phyloP scores from a whole-genome alignment of 2,888 invertebrate species.

The Atethmia centrago region DNA sequence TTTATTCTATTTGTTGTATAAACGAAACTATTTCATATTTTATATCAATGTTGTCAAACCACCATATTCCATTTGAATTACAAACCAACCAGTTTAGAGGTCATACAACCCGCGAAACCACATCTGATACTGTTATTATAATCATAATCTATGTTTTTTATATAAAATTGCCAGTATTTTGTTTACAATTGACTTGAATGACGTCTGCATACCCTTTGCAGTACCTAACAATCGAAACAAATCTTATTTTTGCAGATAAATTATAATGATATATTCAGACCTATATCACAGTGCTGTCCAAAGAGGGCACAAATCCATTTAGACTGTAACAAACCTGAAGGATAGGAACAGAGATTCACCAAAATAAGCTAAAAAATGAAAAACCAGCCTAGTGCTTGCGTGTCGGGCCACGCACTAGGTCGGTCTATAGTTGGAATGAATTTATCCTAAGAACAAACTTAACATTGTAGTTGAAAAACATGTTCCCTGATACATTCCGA shows the following conservation, averaged over 20 bases:
- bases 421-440: too few relatives aligned
- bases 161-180: neutral
- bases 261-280: neutral
- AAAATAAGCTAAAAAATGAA: neutral
- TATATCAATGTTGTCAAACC: slow-evolving; percentile 3
- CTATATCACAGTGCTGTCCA: neutral
- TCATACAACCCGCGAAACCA: neutral
- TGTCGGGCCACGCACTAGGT: too few relatives aligned
- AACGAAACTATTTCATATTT: neutral
- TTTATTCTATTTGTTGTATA: neutral
- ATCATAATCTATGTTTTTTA: neutral
- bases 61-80: slow-evolving; percentile 19
- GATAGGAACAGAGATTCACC: neutral
- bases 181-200: too few relatives aligned
- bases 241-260: neutral
- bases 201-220: neutral
- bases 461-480: too few relatives aligned
- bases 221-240: too few relatives aligned
- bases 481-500: too few relatives aligned
- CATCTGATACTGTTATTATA: slow-evolving; percentile 5
- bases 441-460: too few relatives aligned
- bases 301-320: neutral
- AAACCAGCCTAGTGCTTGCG: too few relatives aligned
- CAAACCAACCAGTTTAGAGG: slow-evolving; percentile 28
- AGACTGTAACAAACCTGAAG: neutral